Evolutionary conservation across 2,797 vertebrate genomes (phyloP).

Genomic region (Buceros bicornis): DNA sequence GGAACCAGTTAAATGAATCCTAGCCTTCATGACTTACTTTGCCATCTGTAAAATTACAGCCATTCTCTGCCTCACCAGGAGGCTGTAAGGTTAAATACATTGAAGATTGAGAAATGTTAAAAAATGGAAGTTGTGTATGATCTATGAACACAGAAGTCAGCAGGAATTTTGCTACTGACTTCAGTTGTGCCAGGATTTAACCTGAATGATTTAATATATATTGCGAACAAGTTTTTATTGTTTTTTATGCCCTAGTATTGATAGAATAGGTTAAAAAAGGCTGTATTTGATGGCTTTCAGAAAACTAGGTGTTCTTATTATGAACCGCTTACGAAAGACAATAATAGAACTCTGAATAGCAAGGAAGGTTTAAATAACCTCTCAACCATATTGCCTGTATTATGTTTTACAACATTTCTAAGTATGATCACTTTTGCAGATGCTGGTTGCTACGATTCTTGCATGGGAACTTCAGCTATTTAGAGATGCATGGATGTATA

Average conservation of each 20-base stretch:
- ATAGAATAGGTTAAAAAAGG: neutral
- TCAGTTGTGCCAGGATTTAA: neutral
- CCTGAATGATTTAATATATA: neutral
- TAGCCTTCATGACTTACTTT: neutral
- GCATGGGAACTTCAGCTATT: neutral
- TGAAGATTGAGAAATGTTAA: neutral
- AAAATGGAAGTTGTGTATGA: neutral
- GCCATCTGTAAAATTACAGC: neutral
- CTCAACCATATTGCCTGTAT: neutral
- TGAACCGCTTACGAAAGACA: neutral
- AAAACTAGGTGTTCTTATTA: neutral
- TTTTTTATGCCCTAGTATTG: neutral
- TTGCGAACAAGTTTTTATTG: neutral
- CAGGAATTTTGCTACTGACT: conserved; percentile 1
- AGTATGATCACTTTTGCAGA: conserved; percentile 61
- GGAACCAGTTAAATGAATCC: neutral
- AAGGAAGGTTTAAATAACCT: conserved; percentile 29
- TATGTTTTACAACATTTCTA: conserved; percentile 47
- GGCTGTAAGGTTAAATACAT: neutral
- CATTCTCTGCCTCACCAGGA: neutral
- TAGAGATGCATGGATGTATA: neutral
- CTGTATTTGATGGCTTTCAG: neutral
- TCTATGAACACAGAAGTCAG: neutral
- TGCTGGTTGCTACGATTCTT: neutral
- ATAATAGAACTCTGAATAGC: neutral